Conservation (phyloP, 2,888 invertebrate species). For the Incurvaria masculella region DNA sequence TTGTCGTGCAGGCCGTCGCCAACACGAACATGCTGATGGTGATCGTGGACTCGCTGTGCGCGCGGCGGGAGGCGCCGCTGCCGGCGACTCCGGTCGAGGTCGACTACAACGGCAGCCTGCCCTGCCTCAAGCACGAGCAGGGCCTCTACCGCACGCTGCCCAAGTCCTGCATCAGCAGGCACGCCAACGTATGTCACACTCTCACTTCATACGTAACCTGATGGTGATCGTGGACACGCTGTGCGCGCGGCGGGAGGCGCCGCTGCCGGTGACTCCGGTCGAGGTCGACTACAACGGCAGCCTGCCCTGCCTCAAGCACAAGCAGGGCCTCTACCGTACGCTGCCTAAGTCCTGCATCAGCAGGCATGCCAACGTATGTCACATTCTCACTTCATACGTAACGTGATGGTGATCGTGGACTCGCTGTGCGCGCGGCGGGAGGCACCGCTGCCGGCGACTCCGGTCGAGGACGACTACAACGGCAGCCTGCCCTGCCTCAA, state of each 20-base stretch:
- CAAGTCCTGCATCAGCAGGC: constrained; percentile 71
- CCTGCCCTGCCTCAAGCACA: constrained; percentile 56
- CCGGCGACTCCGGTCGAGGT: constrained; percentile 29
- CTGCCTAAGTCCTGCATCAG: constrained; percentile 74
- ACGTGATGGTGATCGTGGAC: constrained; percentile 75
- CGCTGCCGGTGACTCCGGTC: constrained; percentile 18
- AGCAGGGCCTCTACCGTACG: constrained; percentile 61
- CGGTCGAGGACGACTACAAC: constrained; percentile 49
- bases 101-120: constrained; percentile 59
- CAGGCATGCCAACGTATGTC: constrained; percentile 68
- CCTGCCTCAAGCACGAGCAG: constrained; percentile 57
- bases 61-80: constrained; percentile 41
- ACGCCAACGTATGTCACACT: constrained; percentile 69
- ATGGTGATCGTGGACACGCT: constrained; percentile 70
- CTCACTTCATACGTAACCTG: no score
- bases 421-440: constrained; percentile 56
- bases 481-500: constrained; percentile 60
- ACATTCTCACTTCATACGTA: no score
- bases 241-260: constrained; percentile 53
- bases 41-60: constrained; percentile 68
- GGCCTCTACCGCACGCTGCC: constrained; percentile 66
- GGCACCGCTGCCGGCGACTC: constrained; percentile 24
- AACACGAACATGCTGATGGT: constrained; percentile 76
- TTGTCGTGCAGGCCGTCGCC: constrained; percentile 70
- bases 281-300: constrained; percentile 59